These are phyloP conservation scores for Drosophila paracracens DNA, from an alignment of 2,888 invertebrate species.

Conservation along the genomic window DNA sequence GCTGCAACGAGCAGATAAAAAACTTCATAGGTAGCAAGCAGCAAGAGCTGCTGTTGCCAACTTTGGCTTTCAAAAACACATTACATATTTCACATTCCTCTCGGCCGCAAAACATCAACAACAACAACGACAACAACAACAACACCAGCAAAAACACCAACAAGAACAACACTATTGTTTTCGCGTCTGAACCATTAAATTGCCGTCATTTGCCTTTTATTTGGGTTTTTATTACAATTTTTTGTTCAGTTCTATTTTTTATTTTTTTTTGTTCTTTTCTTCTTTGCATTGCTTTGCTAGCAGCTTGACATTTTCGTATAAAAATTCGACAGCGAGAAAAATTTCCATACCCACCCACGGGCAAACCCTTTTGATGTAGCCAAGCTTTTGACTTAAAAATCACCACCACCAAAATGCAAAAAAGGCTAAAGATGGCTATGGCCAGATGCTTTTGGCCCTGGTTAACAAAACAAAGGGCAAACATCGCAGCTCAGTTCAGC, in stretches of 20 bases:
- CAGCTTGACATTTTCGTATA: slow-evolving; percentile 78
- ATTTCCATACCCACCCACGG: slow-evolving; percentile 70
- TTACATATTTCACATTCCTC: slow-evolving; percentile 69
- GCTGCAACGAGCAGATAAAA: slow-evolving; percentile 72
- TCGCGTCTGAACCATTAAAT: slow-evolving; percentile 71
- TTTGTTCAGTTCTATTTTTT: slow-evolving; percentile 15
- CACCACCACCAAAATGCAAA: slow-evolving; percentile 41
- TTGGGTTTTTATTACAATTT: slow-evolving; percentile 68
- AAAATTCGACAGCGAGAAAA: slow-evolving; percentile 76
- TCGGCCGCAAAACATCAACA: slow-evolving; percentile 39
- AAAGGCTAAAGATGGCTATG: slow-evolving; percentile 50
- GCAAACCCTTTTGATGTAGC: slow-evolving; percentile 77
- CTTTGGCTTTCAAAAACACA: slow-evolving; percentile 73
- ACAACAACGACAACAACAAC: slow-evolving; percentile 32
- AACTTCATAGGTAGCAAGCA: slow-evolving; percentile 60
- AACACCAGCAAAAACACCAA: slow-evolving; percentile 46
- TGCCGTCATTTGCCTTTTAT: slow-evolving; percentile 75
- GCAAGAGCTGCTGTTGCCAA: slow-evolving; percentile 20
- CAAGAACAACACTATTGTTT: slow-evolving; percentile 65
- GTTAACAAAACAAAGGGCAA: slow-evolving; percentile 72
- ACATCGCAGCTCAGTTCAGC: slow-evolving; percentile 10
- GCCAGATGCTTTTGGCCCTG: slow-evolving; percentile 61
- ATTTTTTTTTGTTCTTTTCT: slow-evolving; percentile 5
- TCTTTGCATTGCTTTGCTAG: slow-evolving; percentile 29
- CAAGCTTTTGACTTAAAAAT: slow-evolving; percentile 74